Evolutionary conservation across 1,140 invertebrate genomes (phyloP).

Genomic region (Hyposmocoma kahamanoa): DNA sequence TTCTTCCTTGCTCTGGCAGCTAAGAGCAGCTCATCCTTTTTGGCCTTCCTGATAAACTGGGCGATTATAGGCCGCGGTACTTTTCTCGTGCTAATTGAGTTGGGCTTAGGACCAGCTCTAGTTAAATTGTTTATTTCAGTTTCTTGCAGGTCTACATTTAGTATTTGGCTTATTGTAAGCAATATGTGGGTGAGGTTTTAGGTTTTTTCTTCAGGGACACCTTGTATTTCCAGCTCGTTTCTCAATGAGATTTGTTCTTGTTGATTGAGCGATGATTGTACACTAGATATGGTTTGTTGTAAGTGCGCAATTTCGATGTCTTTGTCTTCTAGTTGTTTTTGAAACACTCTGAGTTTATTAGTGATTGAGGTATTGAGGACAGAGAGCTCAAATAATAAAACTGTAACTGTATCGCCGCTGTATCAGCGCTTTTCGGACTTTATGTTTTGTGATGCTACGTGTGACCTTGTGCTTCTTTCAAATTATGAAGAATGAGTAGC

Average conservation of each 20-base stretch:
- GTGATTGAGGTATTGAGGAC: not conserved
- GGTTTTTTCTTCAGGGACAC: not conserved
- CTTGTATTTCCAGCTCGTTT: not conserved
- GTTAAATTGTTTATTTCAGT: not conserved
- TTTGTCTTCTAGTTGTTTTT: not conserved
- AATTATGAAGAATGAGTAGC: too few relatives aligned
- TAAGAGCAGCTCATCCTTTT: not conserved
- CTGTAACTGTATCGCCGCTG: too few relatives aligned
- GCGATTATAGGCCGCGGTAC: not conserved
- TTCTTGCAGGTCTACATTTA: not conserved
- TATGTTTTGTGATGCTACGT: too few relatives aligned
- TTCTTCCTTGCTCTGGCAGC: not conserved
- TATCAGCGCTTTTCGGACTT: too few relatives aligned
- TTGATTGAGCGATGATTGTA: not conserved
- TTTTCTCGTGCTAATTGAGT: not conserved
- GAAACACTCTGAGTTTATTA: not conserved
- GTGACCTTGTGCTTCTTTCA: too few relatives aligned
- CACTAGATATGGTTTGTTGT: not conserved
- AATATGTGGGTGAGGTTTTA: not conserved
- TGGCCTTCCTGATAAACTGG: not conserved
- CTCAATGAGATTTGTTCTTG: not conserved
- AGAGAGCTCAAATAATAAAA: not conserved
- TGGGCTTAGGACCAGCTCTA: not conserved
- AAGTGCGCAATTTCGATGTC: not conserved
- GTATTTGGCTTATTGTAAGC: not conserved